Percentiles rank a stretch among this genome's conserved stretches.
Evolutionary conservation across 2,113 vertebrate genomes (phyloP).

Genomic region (Phainopepla nitens): DNA sequence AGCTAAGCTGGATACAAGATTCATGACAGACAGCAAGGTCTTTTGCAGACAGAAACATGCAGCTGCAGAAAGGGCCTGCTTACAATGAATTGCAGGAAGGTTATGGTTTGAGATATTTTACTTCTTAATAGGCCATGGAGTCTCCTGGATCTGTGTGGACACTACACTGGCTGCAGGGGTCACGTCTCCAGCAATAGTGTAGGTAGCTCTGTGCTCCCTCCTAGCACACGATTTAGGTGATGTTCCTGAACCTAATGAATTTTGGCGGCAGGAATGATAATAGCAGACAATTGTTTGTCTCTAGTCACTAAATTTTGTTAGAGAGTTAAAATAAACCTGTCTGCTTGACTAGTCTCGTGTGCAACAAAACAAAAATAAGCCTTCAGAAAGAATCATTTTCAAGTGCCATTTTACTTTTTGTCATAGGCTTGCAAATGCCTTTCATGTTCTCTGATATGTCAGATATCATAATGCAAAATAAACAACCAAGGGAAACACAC

Average conservation of each 20-base stretch:
- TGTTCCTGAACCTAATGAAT: slow-evolving; percentile 38
- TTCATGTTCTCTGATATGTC: slow-evolving; percentile 12
- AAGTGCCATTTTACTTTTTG: slow-evolving; percentile 11
- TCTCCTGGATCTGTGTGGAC: neutral
- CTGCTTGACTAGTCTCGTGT: slow-evolving; percentile 41
- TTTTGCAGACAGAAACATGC: neutral
- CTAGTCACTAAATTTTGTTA: slow-evolving; percentile 30
- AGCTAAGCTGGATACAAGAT: neutral
- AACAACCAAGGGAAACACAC: neutral
- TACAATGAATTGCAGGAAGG: neutral
- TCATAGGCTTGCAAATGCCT: neutral
- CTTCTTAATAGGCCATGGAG: neutral
- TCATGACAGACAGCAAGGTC: neutral
- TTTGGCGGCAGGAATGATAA: neutral
- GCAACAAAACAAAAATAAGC: slow-evolving; percentile 42
- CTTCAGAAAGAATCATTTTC: slow-evolving; percentile 57
- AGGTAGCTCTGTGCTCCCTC: neutral
- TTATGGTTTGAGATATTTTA: neutral
- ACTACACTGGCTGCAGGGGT: neutral
- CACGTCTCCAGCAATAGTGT: neutral
- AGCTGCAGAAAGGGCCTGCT: neutral
- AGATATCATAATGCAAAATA: slow-evolving; percentile 31
- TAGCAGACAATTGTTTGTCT: slow-evolving; percentile 41
- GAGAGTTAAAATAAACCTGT: slow-evolving; percentile 50
- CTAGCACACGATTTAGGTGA: neutral